Evolutionary conservation across 1,140 invertebrate species (phyloP), one percentile per base, ranked within the genome.

Genomic region (Drosophila bocqueti): DNA sequence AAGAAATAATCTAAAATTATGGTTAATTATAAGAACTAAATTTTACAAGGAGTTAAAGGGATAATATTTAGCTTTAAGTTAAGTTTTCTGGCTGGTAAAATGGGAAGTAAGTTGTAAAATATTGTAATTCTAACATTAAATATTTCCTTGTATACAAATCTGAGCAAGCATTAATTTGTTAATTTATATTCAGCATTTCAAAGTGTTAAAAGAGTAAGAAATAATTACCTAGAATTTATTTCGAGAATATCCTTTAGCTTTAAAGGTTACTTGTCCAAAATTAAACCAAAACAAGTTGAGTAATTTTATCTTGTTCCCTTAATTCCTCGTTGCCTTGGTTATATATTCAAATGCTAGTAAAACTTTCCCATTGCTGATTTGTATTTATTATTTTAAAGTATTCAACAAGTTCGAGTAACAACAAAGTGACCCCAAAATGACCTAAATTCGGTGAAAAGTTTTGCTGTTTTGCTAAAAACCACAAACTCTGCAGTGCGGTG

Each of bases 401-500:
- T 47, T 55, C 63, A 67, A 68, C 67, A 68, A 55, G 49, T 67
- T 69, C 15, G 11, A 45, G 24, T 34, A 40, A 46, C 40, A 68
- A 36, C 40, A 57, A 55, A 68, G 16, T 40, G 62, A 65, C 79
- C 79, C 47, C 50, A 76, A 76, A 73, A 55, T 79, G 76, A 73
- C 66, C 83, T 45, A 79, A 81, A 86, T 86, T 50, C 76, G 47
- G 62, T 49, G 49, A 60, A 79, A 65, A 58, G 34, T 76, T 76
- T 42, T 26, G 24, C 58, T 36, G 54, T 78, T 40, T 57, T 38
- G 16, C 76, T 66, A 31, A 81, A 57, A 45, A n/a, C 61, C 64
- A 72, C 65, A 76, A 76, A 60, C 73, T 55, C 45, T 52, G 34
- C 72, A 69, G 38, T 38, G 36, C 13, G 57, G 42, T 60, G n/a